These are phyloP conservation scores for Delia radicum DNA, from an alignment of 1,140 invertebrate species.

Conservation along the genomic window DNA sequence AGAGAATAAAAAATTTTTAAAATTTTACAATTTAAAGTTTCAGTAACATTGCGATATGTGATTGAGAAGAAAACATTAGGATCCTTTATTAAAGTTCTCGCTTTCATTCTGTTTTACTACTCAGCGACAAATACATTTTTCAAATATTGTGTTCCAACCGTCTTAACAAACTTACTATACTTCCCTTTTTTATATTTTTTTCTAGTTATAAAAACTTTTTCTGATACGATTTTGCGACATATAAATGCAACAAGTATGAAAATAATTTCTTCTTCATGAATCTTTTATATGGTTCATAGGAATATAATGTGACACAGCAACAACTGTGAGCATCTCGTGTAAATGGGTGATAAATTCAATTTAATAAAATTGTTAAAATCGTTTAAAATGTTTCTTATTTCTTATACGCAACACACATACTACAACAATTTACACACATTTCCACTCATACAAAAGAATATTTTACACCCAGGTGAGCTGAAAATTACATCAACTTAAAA, in stretches of 20 bases:
- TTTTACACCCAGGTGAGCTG: conserved; percentile 53
- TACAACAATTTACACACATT: background rate
- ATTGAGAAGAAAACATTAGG: too few relatives aligned
- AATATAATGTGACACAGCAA: background rate
- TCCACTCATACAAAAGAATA: conserved; percentile 32
- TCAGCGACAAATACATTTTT: too few relatives aligned
- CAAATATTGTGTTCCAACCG: too few relatives aligned
- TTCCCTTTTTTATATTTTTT: too few relatives aligned
- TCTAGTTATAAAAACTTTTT: background rate
- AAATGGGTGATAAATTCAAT: conserved; percentile 56
- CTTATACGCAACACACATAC: background rate
- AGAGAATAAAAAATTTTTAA: too few relatives aligned
- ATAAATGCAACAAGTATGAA: background rate
- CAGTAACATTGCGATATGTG: too few relatives aligned
- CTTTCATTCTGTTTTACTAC: too few relatives aligned
- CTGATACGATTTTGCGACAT: background rate
- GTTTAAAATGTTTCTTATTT: conserved; percentile 33
- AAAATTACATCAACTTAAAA: conserved; percentile 41
- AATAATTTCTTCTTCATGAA: background rate
- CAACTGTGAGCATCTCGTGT: conserved; percentile 49
- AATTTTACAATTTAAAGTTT: too few relatives aligned
- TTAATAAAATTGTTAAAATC: conserved; percentile 57
- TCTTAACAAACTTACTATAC: too few relatives aligned
- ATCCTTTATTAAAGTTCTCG: too few relatives aligned
- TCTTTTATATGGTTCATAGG: background rate